Percentiles rank a stretch among this genome's conserved stretches.
Evolutionary conservation across 2,797 vertebrate species (phyloP).

Genomic region (Muscicapa comitata): DNA sequence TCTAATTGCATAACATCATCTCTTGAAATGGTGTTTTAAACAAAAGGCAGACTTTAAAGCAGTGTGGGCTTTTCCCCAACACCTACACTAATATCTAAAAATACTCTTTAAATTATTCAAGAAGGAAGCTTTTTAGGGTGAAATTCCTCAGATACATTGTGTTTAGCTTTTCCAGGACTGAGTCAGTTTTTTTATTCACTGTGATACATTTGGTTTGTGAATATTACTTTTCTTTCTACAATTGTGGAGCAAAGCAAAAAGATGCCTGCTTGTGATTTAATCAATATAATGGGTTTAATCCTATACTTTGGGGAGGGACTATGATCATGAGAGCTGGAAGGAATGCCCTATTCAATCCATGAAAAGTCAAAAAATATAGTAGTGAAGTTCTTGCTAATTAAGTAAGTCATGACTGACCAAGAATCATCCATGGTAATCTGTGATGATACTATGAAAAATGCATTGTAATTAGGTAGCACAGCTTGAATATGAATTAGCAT

Average conservation of each 20-base stretch:
- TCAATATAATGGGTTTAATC: not conserved
- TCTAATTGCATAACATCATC: not conserved
- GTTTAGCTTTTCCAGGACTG: slow-evolving; percentile 23
- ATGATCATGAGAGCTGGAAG: not conserved
- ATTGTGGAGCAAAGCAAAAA: not conserved
- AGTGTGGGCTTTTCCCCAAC: slow-evolving; percentile 13
- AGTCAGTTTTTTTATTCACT: slow-evolving; percentile 6
- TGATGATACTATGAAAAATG: slow-evolving; percentile 14
- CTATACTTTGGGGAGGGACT: not conserved
- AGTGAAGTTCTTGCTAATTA: not conserved
- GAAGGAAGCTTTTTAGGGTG: not conserved
- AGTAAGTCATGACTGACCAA: not conserved
- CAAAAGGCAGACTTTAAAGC: slow-evolving; percentile 28
- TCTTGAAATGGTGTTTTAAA: slow-evolving; percentile 25
- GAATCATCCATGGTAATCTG: not conserved
- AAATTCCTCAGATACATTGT: not conserved
- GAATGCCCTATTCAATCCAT: not conserved
- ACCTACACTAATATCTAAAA: slow-evolving; percentile 38
- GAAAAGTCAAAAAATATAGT: not conserved
- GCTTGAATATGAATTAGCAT: slow-evolving; percentile 19
- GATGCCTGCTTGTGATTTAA: not conserved
- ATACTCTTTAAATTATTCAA: slow-evolving; percentile 31
- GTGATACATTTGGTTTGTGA: not conserved
- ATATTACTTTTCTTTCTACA: not conserved
- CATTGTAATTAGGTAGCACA: slow-evolving; percentile 5